phyloP scores from a whole-genome alignment of 2,888 invertebrate species.

The Chloromyia formosa region DNA sequence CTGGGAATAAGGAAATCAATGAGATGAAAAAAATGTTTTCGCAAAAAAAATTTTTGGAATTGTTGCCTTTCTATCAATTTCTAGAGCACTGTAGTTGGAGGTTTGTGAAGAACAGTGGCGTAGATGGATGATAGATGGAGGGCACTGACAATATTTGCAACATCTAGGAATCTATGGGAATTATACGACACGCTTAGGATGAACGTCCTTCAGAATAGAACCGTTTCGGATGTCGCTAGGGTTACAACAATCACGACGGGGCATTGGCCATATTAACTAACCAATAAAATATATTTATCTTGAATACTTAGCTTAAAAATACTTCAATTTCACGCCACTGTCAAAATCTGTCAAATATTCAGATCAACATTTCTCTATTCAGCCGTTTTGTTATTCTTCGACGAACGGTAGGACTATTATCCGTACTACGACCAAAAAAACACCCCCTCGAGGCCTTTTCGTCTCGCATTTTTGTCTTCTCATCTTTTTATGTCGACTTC shows the following conservation, averaged over 20 bases:
- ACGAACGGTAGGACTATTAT: neutral
- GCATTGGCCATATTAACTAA: too few relatives aligned
- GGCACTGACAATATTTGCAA: too few relatives aligned
- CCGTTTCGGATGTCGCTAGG: too few relatives aligned
- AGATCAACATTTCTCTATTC: neutral
- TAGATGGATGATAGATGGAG: too few relatives aligned
- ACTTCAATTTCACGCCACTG: neutral
- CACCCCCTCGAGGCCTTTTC: constrained; percentile 11
- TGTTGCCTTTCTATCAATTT: constrained; percentile 35
- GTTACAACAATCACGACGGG: too few relatives aligned
- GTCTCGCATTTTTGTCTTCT: constrained; percentile 24
- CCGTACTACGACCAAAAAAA: too few relatives aligned
- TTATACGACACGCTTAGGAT: too few relatives aligned
- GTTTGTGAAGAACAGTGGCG: neutral
- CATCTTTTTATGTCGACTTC: constrained; percentile 17
- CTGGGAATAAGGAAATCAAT: constrained; percentile 60
- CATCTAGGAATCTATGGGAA: too few relatives aligned
- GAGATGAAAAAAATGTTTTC: constrained; percentile 61
- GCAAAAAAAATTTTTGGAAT: constrained; percentile 47
- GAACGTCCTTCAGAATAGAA: too few relatives aligned
- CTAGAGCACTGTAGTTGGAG: neutral
- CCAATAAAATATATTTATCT: too few relatives aligned
- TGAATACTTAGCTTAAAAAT: too few relatives aligned
- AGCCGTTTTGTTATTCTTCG: neutral
- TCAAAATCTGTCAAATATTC: neutral